phyloP scores from a whole-genome alignment of 2,888 invertebrate genomes.

The Melikaiella ostensackeni region DNA sequence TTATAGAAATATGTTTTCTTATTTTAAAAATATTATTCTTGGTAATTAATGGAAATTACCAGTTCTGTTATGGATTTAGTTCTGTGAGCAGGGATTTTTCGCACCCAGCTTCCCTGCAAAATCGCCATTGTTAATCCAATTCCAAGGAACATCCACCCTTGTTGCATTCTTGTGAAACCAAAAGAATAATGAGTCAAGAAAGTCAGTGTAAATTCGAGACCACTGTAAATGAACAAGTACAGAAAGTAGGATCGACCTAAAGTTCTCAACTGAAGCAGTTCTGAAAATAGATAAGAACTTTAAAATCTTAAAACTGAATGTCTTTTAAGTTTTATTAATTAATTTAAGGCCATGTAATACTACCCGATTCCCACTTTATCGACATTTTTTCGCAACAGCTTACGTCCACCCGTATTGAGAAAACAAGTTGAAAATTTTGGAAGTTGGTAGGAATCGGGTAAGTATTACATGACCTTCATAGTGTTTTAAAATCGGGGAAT shows the following conservation, averaged over 20 bases:
- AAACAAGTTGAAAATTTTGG: no score
- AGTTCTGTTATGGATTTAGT: slow-evolving; percentile 85
- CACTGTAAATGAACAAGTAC: slow-evolving; percentile 96
- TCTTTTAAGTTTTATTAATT: no score
- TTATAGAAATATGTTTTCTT: slow-evolving; percentile 36
- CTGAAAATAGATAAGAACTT: slow-evolving; percentile 78
- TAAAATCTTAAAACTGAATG: slow-evolving; percentile 15
- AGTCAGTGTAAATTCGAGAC: slow-evolving; percentile 97
- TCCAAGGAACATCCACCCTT: slow-evolving; percentile 98
- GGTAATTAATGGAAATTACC: slow-evolving; percentile 69
- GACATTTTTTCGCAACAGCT: no score
- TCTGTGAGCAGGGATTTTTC: slow-evolving; percentile 86
- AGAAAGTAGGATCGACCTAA: slow-evolving; percentile 91
- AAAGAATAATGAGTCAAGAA: slow-evolving; percentile 97
- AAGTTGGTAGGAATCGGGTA: slow-evolving; percentile 56
- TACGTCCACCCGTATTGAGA: no score
- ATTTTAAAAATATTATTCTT: slow-evolving; percentile 29
- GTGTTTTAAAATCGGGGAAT: slow-evolving; percentile 55
- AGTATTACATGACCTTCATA: not conserved
- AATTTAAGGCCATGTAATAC: no score
- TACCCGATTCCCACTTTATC: no score
- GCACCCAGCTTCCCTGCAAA: slow-evolving; percentile 92
- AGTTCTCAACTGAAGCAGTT: slow-evolving; percentile 82
- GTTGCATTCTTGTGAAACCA: slow-evolving; percentile 94
- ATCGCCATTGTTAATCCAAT: slow-evolving; percentile 95